These are phyloP conservation scores for Nesometra sesokonis DNA, from an alignment of 35 echinoderm and acorn worm genomes.

Conservation along the genomic window DNA sequence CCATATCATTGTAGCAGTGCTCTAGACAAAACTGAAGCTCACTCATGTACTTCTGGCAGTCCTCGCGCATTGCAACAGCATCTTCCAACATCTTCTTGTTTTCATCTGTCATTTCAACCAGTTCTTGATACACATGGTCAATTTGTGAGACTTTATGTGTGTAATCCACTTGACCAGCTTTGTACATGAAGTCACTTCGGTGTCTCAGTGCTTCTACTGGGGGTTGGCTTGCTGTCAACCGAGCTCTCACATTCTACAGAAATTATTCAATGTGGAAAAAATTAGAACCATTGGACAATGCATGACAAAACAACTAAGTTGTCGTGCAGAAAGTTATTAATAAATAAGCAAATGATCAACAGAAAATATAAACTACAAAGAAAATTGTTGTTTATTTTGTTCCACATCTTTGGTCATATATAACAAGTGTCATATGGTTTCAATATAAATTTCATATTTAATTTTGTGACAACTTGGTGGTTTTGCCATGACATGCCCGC, in stretches of 20 bases:
- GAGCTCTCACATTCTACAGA: slow-evolving; percentile 40
- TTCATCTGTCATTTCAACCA: neutral
- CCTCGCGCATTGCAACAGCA: slow-evolving; percentile 21
- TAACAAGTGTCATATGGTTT: too few relatives aligned
- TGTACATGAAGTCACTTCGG: slow-evolving; percentile 20
- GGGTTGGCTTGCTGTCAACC: slow-evolving; percentile 9
- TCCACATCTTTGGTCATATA: too few relatives aligned
- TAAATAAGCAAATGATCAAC: too few relatives aligned
- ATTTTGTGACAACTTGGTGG: too few relatives aligned
- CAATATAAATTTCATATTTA: too few relatives aligned
- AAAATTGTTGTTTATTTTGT: too few relatives aligned
- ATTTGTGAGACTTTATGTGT: slow-evolving; percentile 26
- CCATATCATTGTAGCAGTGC: slow-evolving; percentile 21
- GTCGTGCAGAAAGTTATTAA: too few relatives aligned
- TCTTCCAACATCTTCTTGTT: neutral
- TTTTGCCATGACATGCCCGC: too few relatives aligned
- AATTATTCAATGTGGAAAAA: neutral
- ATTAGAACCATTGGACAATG: neutral
- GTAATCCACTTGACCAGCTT: slow-evolving; percentile 41
- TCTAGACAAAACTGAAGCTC: slow-evolving; percentile 45
- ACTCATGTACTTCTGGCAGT: slow-evolving; percentile 17
- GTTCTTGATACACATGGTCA: slow-evolving; percentile 25
- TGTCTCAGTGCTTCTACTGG: slow-evolving; percentile 20
- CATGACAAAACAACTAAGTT: too few relatives aligned
- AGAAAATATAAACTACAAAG: too few relatives aligned